A percentile compares a stretch with the other conserved stretches of the same genome.
Evolutionary conservation across 2,113 vertebrate species (phyloP).

Genomic region (Riparia riparia): DNA sequence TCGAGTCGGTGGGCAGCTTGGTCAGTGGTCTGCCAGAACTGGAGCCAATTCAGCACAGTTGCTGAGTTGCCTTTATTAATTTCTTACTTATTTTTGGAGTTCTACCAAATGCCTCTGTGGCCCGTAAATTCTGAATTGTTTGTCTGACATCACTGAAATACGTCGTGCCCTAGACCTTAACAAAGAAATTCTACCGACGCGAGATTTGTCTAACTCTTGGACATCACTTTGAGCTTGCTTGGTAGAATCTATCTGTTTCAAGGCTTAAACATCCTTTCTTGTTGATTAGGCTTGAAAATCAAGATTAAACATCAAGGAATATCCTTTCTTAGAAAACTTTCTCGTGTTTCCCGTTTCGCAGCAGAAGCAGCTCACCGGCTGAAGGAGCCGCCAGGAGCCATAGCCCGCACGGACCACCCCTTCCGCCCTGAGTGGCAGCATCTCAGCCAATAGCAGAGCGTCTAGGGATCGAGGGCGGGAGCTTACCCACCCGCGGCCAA

Average conservation of each 20-base stretch:
- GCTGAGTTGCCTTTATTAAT: neutral
- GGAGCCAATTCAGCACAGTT: neutral
- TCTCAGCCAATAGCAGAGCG: accelerated
- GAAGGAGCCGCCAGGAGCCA: accelerated
- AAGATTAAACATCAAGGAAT: too few species aligned
- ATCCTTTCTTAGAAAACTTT: too few species aligned
- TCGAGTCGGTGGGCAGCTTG: neutral
- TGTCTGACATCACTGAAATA: neutral
- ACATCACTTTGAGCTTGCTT: neutral
- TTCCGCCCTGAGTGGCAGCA: accelerated
- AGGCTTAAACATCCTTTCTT: neutral
- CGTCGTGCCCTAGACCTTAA: neutral
- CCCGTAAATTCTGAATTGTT: neutral
- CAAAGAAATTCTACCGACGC: neutral
- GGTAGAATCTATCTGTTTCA: neutral
- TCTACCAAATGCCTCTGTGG: neutral
- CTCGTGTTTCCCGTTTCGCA: accelerated
- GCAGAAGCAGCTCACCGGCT: accelerated
- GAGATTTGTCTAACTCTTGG: neutral
- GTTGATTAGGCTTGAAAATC: neutral
- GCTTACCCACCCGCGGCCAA: accelerated
- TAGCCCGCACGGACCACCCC: accelerated
- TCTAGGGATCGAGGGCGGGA: accelerated
- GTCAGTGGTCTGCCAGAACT: accelerated
- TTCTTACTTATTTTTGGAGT: neutral